Conservation (phyloP, 2,113 vertebrate species). For the Colaptes auratus region DNA sequence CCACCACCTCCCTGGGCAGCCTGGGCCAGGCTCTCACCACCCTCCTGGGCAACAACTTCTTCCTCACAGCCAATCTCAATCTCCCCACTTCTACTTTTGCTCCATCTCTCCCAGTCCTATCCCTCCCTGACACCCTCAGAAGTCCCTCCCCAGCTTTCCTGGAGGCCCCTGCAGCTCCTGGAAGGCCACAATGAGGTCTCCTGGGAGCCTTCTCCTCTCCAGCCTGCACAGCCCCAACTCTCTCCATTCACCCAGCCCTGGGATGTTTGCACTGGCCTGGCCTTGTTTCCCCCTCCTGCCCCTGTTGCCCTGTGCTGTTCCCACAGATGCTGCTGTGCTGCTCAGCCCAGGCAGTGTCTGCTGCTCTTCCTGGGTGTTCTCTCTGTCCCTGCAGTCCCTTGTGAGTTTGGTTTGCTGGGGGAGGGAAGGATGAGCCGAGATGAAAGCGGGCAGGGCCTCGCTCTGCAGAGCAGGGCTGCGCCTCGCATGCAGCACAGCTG, state of each 20-base stretch:
- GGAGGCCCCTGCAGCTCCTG: too few relatives aligned
- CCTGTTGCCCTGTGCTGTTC: background rate
- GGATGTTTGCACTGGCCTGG: background rate
- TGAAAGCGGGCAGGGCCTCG: background rate
- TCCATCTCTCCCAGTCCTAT: too few relatives aligned
- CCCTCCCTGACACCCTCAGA: too few relatives aligned
- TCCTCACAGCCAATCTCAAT: too few relatives aligned
- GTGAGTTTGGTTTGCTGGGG: background rate
- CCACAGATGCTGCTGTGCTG: background rate
- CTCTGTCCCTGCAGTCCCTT: conserved; percentile 4
- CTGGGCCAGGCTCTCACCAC: too few relatives aligned
- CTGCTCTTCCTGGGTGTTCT: background rate
- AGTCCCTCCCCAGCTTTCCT: too few relatives aligned
- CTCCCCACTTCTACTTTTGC: too few relatives aligned
- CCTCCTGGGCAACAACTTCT: too few relatives aligned
- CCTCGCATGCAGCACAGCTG: background rate
- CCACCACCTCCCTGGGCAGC: too few relatives aligned
- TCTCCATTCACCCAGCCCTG: background rate
- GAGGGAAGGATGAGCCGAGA: background rate
- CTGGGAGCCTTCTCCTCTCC: too few relatives aligned
- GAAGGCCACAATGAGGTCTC: too few relatives aligned
- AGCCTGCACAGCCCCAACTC: too few relatives aligned
- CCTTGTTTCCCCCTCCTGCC: background rate
- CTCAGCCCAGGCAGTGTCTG: background rate
- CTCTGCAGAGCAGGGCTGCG: background rate